phyloP scores from a whole-genome alignment of 2,888 invertebrate genomes.

The Heliconius cydno region DNA sequence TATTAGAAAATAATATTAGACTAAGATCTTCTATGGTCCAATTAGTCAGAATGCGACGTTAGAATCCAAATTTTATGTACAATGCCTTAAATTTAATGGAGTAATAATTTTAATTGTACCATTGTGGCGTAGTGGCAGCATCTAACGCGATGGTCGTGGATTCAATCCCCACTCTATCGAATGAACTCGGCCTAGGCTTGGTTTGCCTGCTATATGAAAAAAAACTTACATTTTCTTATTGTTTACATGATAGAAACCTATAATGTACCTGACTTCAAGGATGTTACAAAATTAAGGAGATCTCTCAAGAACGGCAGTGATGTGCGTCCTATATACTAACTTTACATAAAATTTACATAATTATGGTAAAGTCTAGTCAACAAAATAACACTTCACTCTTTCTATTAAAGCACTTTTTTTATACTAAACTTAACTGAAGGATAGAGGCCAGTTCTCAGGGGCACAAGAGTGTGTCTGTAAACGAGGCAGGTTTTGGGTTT shows the following conservation, averaged over 20 bases:
- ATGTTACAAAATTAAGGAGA: slow-evolving; percentile 13
- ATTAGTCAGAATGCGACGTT: too few relatives aligned
- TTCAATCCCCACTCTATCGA: too few relatives aligned
- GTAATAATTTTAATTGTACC: too few relatives aligned
- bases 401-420: not conserved
- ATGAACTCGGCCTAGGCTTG: not conserved
- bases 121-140: too few relatives aligned
- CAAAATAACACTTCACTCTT: slow-evolving; percentile 20
- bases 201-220: not conserved
- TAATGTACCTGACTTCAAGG: not conserved
- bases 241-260: not conserved
- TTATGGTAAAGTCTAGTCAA: slow-evolving; percentile 28
- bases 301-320: not conserved
- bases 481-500: not conserved
- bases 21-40: too few relatives aligned
- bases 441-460: too few relatives aligned
- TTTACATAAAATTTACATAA: slow-evolving; percentile 24
- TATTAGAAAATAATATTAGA: too few relatives aligned
- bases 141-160: too few relatives aligned
- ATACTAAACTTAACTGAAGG: not conserved
- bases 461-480: not conserved
- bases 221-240: not conserved
- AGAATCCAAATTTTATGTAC: too few relatives aligned
- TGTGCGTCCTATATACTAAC: not conserved
- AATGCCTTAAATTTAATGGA: too few relatives aligned